Conservation (phyloP, 1,140 invertebrate species). For the Trypoxylus dichotomus region DNA sequence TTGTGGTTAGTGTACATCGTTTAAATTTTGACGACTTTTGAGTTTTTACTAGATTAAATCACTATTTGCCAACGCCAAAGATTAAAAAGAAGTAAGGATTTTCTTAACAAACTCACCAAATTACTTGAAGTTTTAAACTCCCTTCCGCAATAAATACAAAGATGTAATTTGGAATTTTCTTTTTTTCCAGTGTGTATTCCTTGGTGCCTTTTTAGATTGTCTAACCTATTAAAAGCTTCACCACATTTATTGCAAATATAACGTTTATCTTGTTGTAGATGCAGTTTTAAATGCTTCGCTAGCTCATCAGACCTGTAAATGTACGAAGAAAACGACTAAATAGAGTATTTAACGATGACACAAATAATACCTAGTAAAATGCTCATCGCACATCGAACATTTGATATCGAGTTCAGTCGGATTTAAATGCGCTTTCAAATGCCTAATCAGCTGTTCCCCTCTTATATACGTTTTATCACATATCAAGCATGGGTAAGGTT, state of each 20-base stretch:
- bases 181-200: constrained; percentile 53
- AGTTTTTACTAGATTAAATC: too few relatives aligned
- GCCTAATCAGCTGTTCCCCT: constrained; percentile 53
- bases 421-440: constrained; percentile 52
- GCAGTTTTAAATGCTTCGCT: constrained; percentile 50
- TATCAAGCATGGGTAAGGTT: constrained; percentile 63
- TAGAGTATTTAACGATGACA: neutral
- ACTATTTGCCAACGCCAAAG: too few relatives aligned
- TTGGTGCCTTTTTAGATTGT: constrained; percentile 56
- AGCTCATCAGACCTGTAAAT: constrained; percentile 48
- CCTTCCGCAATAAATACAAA: constrained; percentile 58
- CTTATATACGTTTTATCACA: constrained; percentile 56
- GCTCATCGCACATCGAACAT: constrained; percentile 51
- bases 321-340: neutral
- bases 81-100: too few relatives aligned
- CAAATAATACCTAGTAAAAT: constrained; percentile 43
- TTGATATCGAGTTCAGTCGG: constrained; percentile 41
- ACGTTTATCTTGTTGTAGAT: constrained; percentile 51
- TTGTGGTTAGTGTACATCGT: too few relatives aligned
- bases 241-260: constrained; percentile 56
- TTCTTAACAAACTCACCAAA: constrained; percentile 45
- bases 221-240: constrained; percentile 54
- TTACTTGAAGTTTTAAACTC: constrained; percentile 52
- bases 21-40: too few relatives aligned
- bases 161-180: constrained; percentile 51